phyloP scores from a whole-genome alignment of 2,113 vertebrate species.

The Lethenteron reissneri region DNA sequence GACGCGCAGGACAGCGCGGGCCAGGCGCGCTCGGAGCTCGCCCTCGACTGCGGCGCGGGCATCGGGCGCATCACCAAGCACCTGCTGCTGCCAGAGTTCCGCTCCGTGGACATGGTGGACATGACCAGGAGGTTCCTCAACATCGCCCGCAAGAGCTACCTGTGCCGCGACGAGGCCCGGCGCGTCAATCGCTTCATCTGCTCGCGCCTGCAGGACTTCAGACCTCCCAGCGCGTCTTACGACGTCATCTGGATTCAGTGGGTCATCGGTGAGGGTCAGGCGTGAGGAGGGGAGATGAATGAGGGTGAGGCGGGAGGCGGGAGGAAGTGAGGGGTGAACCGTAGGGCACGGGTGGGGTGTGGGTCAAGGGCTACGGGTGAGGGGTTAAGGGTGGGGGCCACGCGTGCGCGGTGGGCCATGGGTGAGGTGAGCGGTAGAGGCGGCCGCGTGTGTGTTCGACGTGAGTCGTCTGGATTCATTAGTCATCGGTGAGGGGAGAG shows the following conservation, averaged over 20 bases:
- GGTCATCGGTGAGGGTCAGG: conserved; percentile 57
- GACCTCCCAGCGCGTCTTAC: conserved; percentile 35
- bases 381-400: no score
- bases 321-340: no score
- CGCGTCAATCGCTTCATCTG: conserved; percentile 62
- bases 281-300: no score
- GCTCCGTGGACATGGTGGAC: conserved; percentile 61
- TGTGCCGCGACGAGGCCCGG: conserved; percentile 31
- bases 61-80: conserved; percentile 73
- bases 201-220: conserved; percentile 63
- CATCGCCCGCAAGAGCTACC: conserved; percentile 50
- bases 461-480: no score
- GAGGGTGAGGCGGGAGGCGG: no score
- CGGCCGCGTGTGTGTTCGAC: no score
- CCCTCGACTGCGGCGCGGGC: conserved; percentile 68
- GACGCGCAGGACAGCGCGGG: conserved; percentile 23
- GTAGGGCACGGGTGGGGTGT: no score
- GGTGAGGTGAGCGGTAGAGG: no score
- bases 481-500: no score
- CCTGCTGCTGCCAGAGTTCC: conserved; percentile 61
- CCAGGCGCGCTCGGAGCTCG: conserved; percentile 42
- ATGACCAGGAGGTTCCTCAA: conserved; percentile 79
- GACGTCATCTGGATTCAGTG: conserved; percentile 95
- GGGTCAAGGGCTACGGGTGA: no score
- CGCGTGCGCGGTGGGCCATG: no score